These are phyloP conservation scores for Antheraea mylitta DNA, from an alignment of 1,140 invertebrate species.

Conservation along the genomic window DNA sequence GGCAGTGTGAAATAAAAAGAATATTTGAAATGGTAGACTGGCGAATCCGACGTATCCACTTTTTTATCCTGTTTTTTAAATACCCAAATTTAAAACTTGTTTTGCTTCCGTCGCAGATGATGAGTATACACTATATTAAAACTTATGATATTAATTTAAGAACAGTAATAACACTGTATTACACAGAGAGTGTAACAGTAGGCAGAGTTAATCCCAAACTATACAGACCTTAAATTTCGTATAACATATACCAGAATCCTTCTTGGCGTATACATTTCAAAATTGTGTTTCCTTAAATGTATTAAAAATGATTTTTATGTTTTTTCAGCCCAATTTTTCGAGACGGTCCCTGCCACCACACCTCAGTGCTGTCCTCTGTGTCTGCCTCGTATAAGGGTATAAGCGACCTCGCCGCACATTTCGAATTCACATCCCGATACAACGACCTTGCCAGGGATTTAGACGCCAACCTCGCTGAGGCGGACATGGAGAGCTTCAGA, in stretches of 20 bases:
- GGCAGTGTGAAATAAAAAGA: background rate
- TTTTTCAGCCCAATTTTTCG: constrained; percentile 83
- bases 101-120: background rate
- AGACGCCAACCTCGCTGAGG: constrained; percentile 95
- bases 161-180: background rate
- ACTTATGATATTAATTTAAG: background rate
- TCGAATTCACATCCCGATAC: constrained; percentile 83
- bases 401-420: constrained; percentile 82
- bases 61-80: background rate
- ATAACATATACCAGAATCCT: too few species aligned
- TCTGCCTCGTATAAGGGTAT: constrained; percentile 88
- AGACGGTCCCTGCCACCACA: constrained; percentile 88
- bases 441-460: constrained; percentile 92
- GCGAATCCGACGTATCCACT: background rate
- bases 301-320: constrained; percentile 26
- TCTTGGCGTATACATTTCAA: too few species aligned
- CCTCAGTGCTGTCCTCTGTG: constrained; percentile 88
- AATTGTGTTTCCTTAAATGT: background rate
- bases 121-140: background rate
- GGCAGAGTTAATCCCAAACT: background rate
- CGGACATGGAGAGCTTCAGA: constrained; percentile 96
- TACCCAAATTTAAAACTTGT: background rate
- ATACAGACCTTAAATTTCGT: background rate
- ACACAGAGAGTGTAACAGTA: background rate
- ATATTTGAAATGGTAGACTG: background rate